Evolutionary conservation across 2,888 invertebrate genomes (phyloP).

Genomic region (Tetanocera ferruginea): DNA sequence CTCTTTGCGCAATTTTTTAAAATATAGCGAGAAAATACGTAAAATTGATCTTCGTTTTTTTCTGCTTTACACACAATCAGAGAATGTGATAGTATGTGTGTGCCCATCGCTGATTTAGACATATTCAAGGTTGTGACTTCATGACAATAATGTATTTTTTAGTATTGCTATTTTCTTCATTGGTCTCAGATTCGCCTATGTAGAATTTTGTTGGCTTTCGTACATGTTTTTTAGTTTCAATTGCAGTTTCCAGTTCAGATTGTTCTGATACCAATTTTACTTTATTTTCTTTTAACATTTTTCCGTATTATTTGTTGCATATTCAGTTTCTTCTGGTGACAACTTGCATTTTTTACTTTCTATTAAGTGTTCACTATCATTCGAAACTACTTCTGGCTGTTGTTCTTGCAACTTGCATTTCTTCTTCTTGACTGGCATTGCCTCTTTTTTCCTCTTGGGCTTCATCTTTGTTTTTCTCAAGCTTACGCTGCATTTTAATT

Average conservation of each 20-base stretch:
- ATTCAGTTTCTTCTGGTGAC: not conserved
- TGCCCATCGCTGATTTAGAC: too few species aligned
- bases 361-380: too few species aligned
- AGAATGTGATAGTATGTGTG: too few species aligned
- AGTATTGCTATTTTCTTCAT: conserved; percentile 30
- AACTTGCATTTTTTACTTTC: too few species aligned
- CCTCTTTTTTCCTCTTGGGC: too few species aligned
- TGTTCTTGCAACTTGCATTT: conserved; percentile 1
- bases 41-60: too few species aligned
- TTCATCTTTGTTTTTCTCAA: too few species aligned
- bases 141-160: conserved; percentile 58
- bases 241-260: not conserved
- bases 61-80: too few species aligned
- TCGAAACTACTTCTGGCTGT: not conserved
- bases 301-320: not conserved
- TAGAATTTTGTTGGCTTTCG: conserved; percentile 53
- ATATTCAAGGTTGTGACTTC: conserved; percentile 78
- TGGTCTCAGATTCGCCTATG: conserved; percentile 27
- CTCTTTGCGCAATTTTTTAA: too few species aligned
- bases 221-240: conserved; percentile 43
- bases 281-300: not conserved
- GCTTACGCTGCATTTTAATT: conserved; percentile 29
- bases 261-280: not conserved
- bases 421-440: too few species aligned
- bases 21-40: too few species aligned